Evolutionary conservation across 2,797 vertebrate species (phyloP).

Genomic region (Tenualosa ilisha): DNA sequence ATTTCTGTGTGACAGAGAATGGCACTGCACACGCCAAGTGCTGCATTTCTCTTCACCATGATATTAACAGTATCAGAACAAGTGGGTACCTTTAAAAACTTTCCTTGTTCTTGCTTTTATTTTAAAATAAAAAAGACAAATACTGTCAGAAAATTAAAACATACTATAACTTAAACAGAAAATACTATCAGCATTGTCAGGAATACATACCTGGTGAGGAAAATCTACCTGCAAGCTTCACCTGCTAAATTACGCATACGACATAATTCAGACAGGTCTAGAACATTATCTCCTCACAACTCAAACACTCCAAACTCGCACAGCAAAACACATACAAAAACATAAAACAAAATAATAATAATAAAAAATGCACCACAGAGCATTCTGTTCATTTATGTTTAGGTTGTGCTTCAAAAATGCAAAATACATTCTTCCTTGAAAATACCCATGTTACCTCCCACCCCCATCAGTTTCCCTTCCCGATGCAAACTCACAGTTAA

Average conservation of each 20-base stretch:
- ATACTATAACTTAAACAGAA: constrained; percentile 23
- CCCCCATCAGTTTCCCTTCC: constrained; percentile 34
- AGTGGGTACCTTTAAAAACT: neutral
- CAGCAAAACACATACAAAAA: constrained; percentile 32
- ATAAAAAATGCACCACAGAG: constrained; percentile 52
- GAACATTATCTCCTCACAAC: constrained; percentile 2
- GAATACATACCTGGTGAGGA: neutral
- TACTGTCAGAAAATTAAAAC: constrained; percentile 11
- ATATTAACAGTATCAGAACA: constrained; percentile 11
- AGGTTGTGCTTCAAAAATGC: constrained; percentile 77
- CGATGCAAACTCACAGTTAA: constrained; percentile 49
- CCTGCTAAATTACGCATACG: neutral
- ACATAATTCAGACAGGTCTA: neutral
- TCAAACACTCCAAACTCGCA: constrained; percentile 42
- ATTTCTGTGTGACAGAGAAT: neutral
- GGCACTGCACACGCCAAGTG: neutral
- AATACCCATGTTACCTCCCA: constrained; percentile 52
- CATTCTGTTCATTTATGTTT: constrained; percentile 59
- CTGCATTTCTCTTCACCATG: neutral
- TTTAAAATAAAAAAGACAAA: constrained; percentile 17
- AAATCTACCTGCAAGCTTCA: constrained; percentile 16
- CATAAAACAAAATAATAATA: constrained; percentile 41
- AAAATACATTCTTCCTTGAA: constrained; percentile 74
- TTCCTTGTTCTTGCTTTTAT: neutral
- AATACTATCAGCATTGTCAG: neutral